Conservation (phyloP, 2,888 invertebrate species). For the Sericinus montela region DNA sequence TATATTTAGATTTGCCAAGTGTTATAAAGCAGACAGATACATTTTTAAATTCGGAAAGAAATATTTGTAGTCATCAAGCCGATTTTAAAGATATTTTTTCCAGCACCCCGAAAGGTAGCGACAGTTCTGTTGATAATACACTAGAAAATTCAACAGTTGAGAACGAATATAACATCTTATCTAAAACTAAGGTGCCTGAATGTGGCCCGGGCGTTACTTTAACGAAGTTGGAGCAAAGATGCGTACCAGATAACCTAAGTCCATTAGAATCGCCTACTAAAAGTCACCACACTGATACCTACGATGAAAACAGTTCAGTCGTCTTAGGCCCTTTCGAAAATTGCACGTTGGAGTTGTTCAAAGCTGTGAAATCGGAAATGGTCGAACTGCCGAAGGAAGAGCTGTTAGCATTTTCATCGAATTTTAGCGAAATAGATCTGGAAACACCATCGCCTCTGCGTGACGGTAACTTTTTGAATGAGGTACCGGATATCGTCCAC, state of each 20-base stretch:
- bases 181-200: slow-evolving; percentile 44
- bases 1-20: slow-evolving; percentile 66
- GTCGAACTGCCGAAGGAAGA: slow-evolving; percentile 68
- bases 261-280: slow-evolving; percentile 70
- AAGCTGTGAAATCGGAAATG: slow-evolving; percentile 68
- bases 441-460: slow-evolving; percentile 70
- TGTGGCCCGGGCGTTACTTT: slow-evolving; percentile 37
- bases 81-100: slow-evolving; percentile 35
- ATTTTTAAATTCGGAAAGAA: slow-evolving; percentile 56
- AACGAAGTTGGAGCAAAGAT: slow-evolving; percentile 53
- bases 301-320: slow-evolving; percentile 74
- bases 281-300: slow-evolving; percentile 67
- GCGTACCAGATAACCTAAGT: slow-evolving; percentile 51
- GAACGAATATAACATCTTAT: slow-evolving; percentile 32
- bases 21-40: slow-evolving; percentile 46
- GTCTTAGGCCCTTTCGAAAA: slow-evolving; percentile 80
- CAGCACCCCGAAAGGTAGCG: slow-evolving; percentile 61
- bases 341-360: slow-evolving; percentile 72
- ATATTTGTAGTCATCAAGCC: slow-evolving; percentile 32
- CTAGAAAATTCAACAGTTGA: slow-evolving; percentile 33
- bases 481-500: slow-evolving; percentile 63
- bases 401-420: slow-evolving; percentile 73
- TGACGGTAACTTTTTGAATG: slow-evolving; percentile 66
- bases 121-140: slow-evolving; percentile 43
- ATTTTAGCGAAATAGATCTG: slow-evolving; percentile 72